Evolutionary conservation across 2,888 invertebrate species (phyloP), one percentile per base, ranked within the genome.

Genomic region (Malachius bipustulatus): DNA sequence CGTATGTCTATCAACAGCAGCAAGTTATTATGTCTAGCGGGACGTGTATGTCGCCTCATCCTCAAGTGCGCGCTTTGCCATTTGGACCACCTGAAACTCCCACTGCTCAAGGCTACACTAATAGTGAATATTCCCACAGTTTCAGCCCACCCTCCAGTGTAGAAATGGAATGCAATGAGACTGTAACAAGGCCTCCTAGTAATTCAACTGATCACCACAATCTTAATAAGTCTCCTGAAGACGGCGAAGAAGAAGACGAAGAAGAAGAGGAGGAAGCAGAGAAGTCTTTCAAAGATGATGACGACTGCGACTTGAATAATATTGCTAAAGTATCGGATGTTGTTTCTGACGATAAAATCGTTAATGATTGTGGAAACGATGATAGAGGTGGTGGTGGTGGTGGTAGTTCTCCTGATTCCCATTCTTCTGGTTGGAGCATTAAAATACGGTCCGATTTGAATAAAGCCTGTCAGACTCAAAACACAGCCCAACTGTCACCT

Each of bases 1-100:
- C 69, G 1, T 70, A 67, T 38, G 55, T 70, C 50, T 68, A 69
- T 48, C 70, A 69, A 44, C 69, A 70, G 41, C 70, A 69, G 47
- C 68, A 68, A 26, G 62, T 69, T 26, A 66, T 69, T 52, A 64
- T 69, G 52, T 65, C 69, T 11, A 55, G 55, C 37, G 60, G 63
- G 11, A 48, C 64, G 30, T 49, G 65, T 28, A 53, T 62, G 30
- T 57, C 63, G 26, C 55, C 60, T 14, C 32, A 31, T 8, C 55
- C 60, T 14, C 32, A 31, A n/a, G 43, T 54, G 29, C 47, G 51
- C 14, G 50, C 52, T 19, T 42, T 53, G 28, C 52, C 55, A n/a
- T 54, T 54, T 36, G 55, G 54, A 24, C 44, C 38, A 46, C 30
- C 27, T 19, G 24, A 6, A 19, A 14, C 37, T 13, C 26, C 36